Evolutionary conservation across 1,140 invertebrate species (phyloP).

Genomic region (Fopius arisanus): DNA sequence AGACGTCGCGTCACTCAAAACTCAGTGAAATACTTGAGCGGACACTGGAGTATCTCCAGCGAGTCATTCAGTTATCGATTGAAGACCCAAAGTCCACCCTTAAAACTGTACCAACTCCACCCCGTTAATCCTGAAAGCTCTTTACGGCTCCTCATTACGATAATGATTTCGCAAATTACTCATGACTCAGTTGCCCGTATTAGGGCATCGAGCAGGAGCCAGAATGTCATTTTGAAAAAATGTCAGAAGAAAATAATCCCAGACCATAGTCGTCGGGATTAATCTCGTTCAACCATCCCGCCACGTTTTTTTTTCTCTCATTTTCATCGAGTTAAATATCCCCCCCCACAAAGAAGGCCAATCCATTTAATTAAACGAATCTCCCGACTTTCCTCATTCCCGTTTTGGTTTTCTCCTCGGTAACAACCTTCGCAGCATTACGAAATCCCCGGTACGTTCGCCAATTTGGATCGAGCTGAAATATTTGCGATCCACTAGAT

Average conservation of each 20-base stretch:
- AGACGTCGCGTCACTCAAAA: constrained; percentile 5
- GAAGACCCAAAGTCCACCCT: background rate
- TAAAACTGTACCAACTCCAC: background rate
- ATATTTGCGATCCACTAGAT: background rate
- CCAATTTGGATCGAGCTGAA: background rate
- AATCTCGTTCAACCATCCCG: background rate
- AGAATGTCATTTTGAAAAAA: background rate
- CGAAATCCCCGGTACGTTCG: background rate
- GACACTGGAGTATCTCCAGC: background rate
- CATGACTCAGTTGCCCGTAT: background rate
- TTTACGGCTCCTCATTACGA: background rate
- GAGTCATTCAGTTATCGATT: background rate
- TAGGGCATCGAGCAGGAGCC: background rate
- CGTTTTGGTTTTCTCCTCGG: background rate
- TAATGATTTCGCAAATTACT: background rate
- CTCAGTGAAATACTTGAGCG: background rate
- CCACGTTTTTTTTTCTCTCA: background rate
- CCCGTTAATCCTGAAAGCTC: background rate
- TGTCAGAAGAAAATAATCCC: background rate
- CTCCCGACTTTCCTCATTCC: background rate
- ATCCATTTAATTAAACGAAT: background rate
- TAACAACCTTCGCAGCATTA: constrained; percentile 3
- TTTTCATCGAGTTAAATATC: background rate
- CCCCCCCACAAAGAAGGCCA: constrained; percentile 3
- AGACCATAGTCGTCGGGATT: background rate